A percentile compares a stretch with the other conserved stretches of the same genome.
phyloP scores from a whole-genome alignment of 2,113 vertebrate genomes.

The Seriola rivoliana region DNA sequence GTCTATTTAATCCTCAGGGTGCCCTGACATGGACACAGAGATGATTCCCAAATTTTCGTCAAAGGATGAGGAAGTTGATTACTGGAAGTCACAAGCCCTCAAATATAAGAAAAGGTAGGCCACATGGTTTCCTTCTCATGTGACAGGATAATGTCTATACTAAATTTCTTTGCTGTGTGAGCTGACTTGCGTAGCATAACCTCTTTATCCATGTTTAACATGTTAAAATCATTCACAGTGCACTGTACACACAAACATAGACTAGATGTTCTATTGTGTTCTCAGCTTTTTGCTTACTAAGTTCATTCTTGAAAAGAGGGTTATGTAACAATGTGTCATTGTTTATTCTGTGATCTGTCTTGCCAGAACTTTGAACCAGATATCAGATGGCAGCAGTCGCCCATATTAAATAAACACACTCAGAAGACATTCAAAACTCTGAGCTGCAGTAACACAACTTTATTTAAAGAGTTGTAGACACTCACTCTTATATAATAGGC shows the following conservation, averaged over 20 bases:
- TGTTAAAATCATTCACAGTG: neutral
- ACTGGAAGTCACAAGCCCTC: constrained; percentile 95
- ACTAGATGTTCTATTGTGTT: neutral
- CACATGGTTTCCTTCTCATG: neutral
- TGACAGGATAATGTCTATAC: neutral
- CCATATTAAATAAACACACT: neutral
- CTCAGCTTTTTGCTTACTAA: constrained; percentile 8
- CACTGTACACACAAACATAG: neutral
- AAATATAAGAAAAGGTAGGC: constrained; percentile 95
- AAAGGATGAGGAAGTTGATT: constrained; percentile 95
- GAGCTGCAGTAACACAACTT: neutral
- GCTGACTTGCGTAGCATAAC: neutral
- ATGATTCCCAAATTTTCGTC: constrained; percentile 95
- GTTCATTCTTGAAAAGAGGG: neutral
- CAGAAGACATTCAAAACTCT: neutral
- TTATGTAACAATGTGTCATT: constrained; percentile 20
- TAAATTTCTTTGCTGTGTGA: neutral
- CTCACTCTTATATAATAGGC: constrained; percentile 8
- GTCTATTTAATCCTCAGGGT: constrained; percentile 78
- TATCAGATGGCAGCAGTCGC: neutral
- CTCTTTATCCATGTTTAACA: neutral
- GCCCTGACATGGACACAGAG: constrained; percentile 95
- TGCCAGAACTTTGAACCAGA: neutral
- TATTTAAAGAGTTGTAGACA: neutral
- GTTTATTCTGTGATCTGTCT: neutral